phyloP scores from a whole-genome alignment of 2,888 invertebrate genomes.

The Stenurella melanura region DNA sequence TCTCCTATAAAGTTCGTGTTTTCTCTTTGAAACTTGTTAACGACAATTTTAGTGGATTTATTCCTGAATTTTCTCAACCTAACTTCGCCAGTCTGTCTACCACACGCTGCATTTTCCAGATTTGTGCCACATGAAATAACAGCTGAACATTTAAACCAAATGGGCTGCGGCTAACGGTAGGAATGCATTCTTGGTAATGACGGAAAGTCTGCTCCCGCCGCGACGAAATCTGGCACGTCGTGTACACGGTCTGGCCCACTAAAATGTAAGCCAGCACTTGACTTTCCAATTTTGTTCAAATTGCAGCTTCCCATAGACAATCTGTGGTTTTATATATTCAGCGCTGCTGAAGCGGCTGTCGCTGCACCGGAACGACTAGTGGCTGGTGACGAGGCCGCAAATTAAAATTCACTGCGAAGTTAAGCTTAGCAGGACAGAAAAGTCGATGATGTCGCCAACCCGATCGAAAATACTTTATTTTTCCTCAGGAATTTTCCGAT shows the following conservation, averaged over 20 bases:
- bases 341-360: not conserved
- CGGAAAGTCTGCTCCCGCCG: not conserved
- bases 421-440: not conserved
- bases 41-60: too few species aligned
- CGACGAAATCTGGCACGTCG: not conserved
- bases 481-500: not conserved
- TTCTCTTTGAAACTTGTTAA: too few species aligned
- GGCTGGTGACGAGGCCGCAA: not conserved
- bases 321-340: constrained; percentile 4
- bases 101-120: not conserved
- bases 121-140: not conserved
- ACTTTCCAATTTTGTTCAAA: not conserved
- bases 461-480: not conserved
- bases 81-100: not conserved
- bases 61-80: too few species aligned
- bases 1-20: too few species aligned
- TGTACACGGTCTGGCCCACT: not conserved
- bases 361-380: not conserved
- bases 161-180: not conserved
- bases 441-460: not conserved
- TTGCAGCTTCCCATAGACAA: constrained; percentile 12
- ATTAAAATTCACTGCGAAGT: not conserved
- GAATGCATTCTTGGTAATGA: not conserved
- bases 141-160: not conserved
- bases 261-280: not conserved